Percentiles rank a stretch among this genome's conserved stretches.
These are phyloP conservation scores for Scomber japonicus DNA, from an alignment of 2,113 vertebrate species.

Conservation along the genomic window DNA sequence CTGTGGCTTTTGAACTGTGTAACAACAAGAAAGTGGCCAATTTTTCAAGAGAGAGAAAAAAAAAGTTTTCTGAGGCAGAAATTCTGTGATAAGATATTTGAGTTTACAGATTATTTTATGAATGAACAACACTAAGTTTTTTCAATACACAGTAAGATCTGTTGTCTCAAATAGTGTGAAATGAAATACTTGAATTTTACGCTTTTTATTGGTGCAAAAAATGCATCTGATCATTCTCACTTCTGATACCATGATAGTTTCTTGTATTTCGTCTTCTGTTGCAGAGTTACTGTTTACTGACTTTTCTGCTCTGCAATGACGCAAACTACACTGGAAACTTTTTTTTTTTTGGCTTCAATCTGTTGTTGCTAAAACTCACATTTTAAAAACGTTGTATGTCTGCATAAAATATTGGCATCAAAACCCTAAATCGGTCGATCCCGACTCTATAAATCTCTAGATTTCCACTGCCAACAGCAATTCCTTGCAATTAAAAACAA, in stretches of 20 bases:
- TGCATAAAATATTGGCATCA: slow-evolving; percentile 1
- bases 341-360: not conserved
- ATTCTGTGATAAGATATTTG: not conserved
- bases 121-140: not conserved
- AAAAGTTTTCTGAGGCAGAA: not conserved
- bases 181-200: not conserved
- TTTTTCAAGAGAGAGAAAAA: not conserved
- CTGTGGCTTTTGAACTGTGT: slow-evolving; percentile 5
- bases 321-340: slow-evolving; percentile 1
- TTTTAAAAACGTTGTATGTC: not conserved
- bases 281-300: not conserved
- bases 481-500: not conserved
- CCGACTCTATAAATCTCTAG: slow-evolving; percentile 23
- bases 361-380: not conserved
- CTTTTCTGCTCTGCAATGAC: not conserved
- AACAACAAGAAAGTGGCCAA: not conserved
- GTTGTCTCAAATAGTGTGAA: not conserved
- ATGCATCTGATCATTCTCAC: too few species aligned
- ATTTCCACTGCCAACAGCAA: not conserved
- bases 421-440: not conserved
- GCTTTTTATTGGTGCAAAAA: not conserved
- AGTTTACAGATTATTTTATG: not conserved
- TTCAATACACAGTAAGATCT: not conserved
- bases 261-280: not conserved
- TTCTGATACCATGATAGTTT: not conserved